Evolutionary conservation across 2,113 vertebrate species (phyloP).

Genomic region (Prionailurus bengalensis): DNA sequence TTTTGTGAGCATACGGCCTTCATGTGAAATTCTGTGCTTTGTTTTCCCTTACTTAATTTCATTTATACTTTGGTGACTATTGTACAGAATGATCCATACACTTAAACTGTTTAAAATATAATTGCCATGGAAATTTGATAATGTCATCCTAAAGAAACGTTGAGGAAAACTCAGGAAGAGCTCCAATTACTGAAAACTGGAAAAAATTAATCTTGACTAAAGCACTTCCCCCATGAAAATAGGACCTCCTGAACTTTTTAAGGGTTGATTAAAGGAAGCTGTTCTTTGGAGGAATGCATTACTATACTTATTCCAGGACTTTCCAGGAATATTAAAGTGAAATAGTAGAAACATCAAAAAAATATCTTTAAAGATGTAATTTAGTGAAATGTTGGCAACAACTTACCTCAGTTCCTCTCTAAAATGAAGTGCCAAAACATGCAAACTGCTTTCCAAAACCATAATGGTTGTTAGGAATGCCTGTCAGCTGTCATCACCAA

Average conservation of each 20-base stretch:
- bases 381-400: slow-evolving; percentile 59
- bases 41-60: not conserved
- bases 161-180: slow-evolving; percentile 89
- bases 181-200: slow-evolving; percentile 91
- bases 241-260: slow-evolving; percentile 87
- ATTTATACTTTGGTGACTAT: slow-evolving; percentile 76
- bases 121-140: slow-evolving; percentile 92
- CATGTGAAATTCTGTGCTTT: slow-evolving; percentile 36
- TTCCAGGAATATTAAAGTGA: slow-evolving; percentile 37
- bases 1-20: slow-evolving; percentile 48
- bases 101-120: slow-evolving; percentile 81
- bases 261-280: slow-evolving; percentile 81
- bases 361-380: slow-evolving; percentile 58
- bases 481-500: slow-evolving; percentile 55
- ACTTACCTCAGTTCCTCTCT: slow-evolving; percentile 42
- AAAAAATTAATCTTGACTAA: slow-evolving; percentile 93
- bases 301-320: slow-evolving; percentile 66
- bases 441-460: slow-evolving; percentile 49
- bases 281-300: slow-evolving; percentile 2
- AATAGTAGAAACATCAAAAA: slow-evolving; percentile 43
- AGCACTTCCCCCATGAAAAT: slow-evolving; percentile 88
- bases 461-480: slow-evolving; percentile 6
- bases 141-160: slow-evolving; percentile 87
- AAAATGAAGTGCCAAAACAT: slow-evolving; percentile 67
- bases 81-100: slow-evolving; percentile 67